Base-by-base conservation (phyloP, 2,888 invertebrate genomes). In the Onthophagus sagittarius region DNA sequence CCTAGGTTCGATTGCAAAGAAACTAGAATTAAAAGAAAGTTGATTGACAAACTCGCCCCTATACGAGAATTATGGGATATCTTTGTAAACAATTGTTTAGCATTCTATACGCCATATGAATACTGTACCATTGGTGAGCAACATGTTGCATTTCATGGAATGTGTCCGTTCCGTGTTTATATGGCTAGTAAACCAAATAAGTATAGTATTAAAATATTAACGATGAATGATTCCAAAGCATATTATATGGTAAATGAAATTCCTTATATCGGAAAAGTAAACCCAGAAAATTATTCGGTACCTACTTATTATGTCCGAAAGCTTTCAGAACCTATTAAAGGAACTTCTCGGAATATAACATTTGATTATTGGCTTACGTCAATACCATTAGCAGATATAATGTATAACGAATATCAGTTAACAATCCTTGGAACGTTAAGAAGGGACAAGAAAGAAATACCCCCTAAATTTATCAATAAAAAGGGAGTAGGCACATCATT, bases 131-230 rank as follows among this genome's bases (percentile, higher is more conserved):
- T 82, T 63, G 81, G 82, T 71, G 81, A 81, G 74, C 78, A 79
- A 70, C 73, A 81, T 7, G 77, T 80, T 9, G 77, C 78, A 15
- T 63, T 63, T 3, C 63, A 14, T 15, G 63, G 63, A 15, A 14
- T 79, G 70, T 13, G 63, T 15, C 14, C 7, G 15, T 63, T 63
- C 15, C 15, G 15, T 63, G 13, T 63, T 63, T 63, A 63, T 63
- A 79, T 81, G 15, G 79, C 80, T 74, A 76, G 77, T 7, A 83
- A 83, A 75, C 80, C 81, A 7, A 80, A 81, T 65, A 82, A 80
- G 74, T 83, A 83, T 76, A 83, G 82, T 7, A 73, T 83, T 15
- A 84, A 84, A 78, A 78, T 85, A 13, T 72, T 79, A 71, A 79
- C 79, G 75, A 72, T 83, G 70, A 81, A 81, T 64, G 83, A 84